phyloP scores from a whole-genome alignment of 1,140 invertebrate genomes.

The Metopolophium dirhodum region DNA sequence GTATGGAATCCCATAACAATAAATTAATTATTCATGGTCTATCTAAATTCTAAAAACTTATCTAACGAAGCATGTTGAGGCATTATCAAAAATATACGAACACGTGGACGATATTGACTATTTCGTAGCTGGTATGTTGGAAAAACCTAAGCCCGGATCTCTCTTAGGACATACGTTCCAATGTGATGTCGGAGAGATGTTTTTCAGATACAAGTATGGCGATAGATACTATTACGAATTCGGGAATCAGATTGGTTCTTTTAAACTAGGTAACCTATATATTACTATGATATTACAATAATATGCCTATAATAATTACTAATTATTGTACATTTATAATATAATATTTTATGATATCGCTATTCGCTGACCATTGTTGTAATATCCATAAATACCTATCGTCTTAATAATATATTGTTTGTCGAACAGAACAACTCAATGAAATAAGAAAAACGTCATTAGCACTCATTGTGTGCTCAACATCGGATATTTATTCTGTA shows the following conservation, averaged over 20 bases:
- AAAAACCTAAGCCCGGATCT: slow-evolving; percentile 77
- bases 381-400: background rate
- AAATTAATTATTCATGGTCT: background rate
- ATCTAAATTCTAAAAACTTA: no score
- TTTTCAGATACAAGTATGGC: slow-evolving; percentile 79
- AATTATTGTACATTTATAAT: background rate
- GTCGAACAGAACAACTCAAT: slow-evolving; percentile 74
- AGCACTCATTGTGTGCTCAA: slow-evolving; percentile 83
- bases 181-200: slow-evolving; percentile 88
- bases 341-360: background rate
- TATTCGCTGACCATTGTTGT: background rate
- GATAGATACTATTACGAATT: slow-evolving; percentile 86
- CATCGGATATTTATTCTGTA: slow-evolving; percentile 62
- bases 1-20: background rate
- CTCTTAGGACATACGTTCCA: slow-evolving; percentile 88
- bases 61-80: slow-evolving; percentile 62
- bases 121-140: slow-evolving; percentile 89
- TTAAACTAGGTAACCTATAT: slow-evolving; percentile 71
- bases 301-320: background rate
- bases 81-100: slow-evolving; percentile 67
- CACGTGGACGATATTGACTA: slow-evolving; percentile 84
- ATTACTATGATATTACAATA: background rate
- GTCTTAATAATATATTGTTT: slow-evolving; percentile 58
- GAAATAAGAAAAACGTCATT: slow-evolving; percentile 84
- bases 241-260: slow-evolving; percentile 69